A percentile compares a stretch with the other conserved stretches of the same genome.
These are phyloP conservation scores for Lanius collurio DNA, from an alignment of 2,113 vertebrate genomes.

Conservation along the genomic window DNA sequence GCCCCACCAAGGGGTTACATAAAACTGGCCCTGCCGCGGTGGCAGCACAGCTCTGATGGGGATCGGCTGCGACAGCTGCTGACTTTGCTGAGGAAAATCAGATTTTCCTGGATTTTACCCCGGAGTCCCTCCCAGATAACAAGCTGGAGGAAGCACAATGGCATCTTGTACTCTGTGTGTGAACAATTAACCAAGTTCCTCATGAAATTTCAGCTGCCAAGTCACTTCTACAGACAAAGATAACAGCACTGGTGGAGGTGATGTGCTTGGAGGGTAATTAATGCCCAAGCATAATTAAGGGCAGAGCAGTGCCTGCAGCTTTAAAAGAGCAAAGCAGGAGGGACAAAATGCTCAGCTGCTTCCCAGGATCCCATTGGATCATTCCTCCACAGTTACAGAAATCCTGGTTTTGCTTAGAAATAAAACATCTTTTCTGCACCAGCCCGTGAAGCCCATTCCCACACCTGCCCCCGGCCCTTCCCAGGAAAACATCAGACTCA, in stretches of 20 bases:
- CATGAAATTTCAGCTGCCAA: not conserved
- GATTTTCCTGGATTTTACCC: not conserved
- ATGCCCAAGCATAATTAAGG: not conserved
- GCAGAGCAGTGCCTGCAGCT: not conserved
- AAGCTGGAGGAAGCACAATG: not conserved
- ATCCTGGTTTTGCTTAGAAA: not conserved
- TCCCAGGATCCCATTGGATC: not conserved
- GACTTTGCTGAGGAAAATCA: not conserved
- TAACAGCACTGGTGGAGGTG: accelerated
- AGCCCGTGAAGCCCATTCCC: not conserved
- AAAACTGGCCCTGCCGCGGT: accelerated
- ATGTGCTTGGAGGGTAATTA: not conserved
- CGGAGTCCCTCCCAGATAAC: not conserved
- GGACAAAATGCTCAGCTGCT: not conserved
- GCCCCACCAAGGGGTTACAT: not conserved
- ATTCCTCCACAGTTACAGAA: not conserved
- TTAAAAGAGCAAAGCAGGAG: not conserved
- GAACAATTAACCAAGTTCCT: not conserved
- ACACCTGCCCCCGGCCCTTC: accelerated
- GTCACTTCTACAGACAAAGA: accelerated
- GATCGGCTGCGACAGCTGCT: not conserved
- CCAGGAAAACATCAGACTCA: accelerated
- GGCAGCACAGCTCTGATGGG: not conserved
- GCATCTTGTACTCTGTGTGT: not conserved
- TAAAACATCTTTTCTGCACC: not conserved